Evolutionary conservation across 2,113 vertebrate species (phyloP), one percentile per base, ranked within the genome.

Genomic region (Jaculus jaculus): DNA sequence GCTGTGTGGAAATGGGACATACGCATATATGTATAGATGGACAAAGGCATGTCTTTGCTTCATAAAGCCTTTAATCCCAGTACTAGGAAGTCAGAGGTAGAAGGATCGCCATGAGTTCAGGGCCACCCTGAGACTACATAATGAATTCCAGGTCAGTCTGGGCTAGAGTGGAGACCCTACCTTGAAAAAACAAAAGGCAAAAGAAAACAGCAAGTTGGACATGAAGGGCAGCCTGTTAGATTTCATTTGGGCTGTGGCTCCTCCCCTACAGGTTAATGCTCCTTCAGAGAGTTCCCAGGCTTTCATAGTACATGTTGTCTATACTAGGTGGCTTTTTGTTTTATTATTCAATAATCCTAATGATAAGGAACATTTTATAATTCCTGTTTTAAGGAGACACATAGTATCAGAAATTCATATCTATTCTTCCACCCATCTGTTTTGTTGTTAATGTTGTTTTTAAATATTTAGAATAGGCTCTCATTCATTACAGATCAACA

Each of bases 401-500:
- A 47, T 28, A 17, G 47, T 39, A 68, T 5, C 28, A 68, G 39
- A 58, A 63, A 66, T 28, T 58, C n/a, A 9, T 2, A 60, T 61
- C 28, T 18, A 32, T 77, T 39, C 15, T 54, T 7, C 37, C 4
- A n/a, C 61, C 65, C 60, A 3, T 42, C 71, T 82, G 71, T 78
- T 77, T 42, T 54, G 18, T 66, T 37, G 39, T 77, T 79, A 51
- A 20, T 34, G 58, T 15, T 74, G 2, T 37, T 71, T 90, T 77
- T 77, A 0, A 17, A 7, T 86, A 18, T 73, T 77, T 47, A 65
- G 73, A 92, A 91, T 69, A 91, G 87, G 18, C 68, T 34, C 23
- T 51, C 72, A 6, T 23, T 15, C 51, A 63, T 65, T 75, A 42
- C 96, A 99, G 99, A 99, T 99, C 97, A 99, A 99, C 97, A 99